These are phyloP conservation scores for Meiosimyza platycephala DNA, from an alignment of 2,888 invertebrate species.

Conservation along the genomic window DNA sequence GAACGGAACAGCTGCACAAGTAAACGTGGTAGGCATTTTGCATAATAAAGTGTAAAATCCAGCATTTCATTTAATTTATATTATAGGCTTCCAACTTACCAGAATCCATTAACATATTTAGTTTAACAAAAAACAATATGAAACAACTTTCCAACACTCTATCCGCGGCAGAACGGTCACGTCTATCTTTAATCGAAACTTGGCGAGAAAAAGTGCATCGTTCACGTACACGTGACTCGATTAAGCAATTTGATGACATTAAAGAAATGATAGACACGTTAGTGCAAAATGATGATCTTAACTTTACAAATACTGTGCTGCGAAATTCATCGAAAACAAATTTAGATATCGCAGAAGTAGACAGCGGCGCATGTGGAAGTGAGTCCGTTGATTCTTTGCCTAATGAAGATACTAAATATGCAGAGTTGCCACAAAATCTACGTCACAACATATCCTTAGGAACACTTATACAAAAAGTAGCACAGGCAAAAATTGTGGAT, in stretches of 20 bases:
- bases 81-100: conserved; percentile 2
- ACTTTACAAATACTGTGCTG: conserved; percentile 54
- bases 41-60: not conserved
- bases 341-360: conserved; percentile 38
- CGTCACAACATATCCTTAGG: conserved; percentile 49
- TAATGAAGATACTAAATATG: conserved; percentile 32
- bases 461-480: conserved; percentile 50
- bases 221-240: conserved; percentile 56
- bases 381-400: conserved; percentile 29
- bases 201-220: conserved; percentile 65
- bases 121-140: conserved; percentile 60
- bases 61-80: not conserved
- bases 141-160: conserved; percentile 53
- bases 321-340: conserved; percentile 25
- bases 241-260: conserved; percentile 56
- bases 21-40: not conserved
- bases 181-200: conserved; percentile 58
- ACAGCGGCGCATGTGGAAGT: conserved; percentile 36
- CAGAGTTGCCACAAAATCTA: conserved; percentile 10
- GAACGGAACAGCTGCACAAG: not conserved
- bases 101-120: conserved; percentile 56
- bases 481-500: conserved; percentile 51
- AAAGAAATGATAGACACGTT: conserved; percentile 59
- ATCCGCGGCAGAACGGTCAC: conserved; percentile 47
- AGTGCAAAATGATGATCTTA: conserved; percentile 56